Percentiles rank a stretch among this genome's conserved stretches.
phyloP scores from a whole-genome alignment of 2,797 vertebrate species.

The Sebastes ruberrimus region DNA sequence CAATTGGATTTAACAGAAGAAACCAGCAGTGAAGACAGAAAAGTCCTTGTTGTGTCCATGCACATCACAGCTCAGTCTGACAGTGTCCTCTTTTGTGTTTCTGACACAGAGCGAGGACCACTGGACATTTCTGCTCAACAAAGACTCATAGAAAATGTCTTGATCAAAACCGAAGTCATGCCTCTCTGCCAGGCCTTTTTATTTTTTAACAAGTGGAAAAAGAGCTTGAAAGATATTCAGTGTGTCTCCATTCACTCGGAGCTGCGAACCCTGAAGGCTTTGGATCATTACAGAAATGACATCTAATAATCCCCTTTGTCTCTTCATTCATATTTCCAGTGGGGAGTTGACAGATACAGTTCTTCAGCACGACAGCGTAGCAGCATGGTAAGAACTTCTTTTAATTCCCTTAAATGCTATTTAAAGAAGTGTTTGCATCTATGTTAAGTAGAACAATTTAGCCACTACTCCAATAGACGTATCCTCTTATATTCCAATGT shows the following conservation, averaged over 20 bases:
- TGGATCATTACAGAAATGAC: slow-evolving; percentile 52
- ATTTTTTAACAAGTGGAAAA: slow-evolving; percentile 21
- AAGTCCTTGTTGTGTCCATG: slow-evolving; percentile 67
- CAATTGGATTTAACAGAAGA: slow-evolving; percentile 46
- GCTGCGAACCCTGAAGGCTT: slow-evolving; percentile 37
- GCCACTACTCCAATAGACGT: background rate
- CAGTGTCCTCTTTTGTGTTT: slow-evolving; percentile 68
- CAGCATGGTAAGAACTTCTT: slow-evolving; percentile 71
- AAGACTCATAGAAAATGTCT: slow-evolving; percentile 64
- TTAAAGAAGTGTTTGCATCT: background rate
- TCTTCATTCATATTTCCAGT: slow-evolving; percentile 30
- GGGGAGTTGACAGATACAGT: slow-evolving; percentile 4
- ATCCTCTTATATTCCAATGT: background rate
- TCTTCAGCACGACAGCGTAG: background rate
- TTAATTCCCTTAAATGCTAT: background rate
- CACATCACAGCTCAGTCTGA: slow-evolving; percentile 25
- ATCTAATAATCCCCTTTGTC: slow-evolving; percentile 38
- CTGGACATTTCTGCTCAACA: slow-evolving; percentile 59
- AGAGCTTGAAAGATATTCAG: slow-evolving; percentile 46
- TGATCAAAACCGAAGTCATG: slow-evolving; percentile 47
- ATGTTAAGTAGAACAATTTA: background rate
- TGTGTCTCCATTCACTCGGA: slow-evolving; percentile 44
- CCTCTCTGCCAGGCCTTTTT: slow-evolving; percentile 29
- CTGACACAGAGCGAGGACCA: slow-evolving; percentile 16
- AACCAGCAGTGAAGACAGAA: slow-evolving; percentile 63